Conservation (phyloP, 2,888 invertebrate genomes). For the Notodonta ziczac region DNA sequence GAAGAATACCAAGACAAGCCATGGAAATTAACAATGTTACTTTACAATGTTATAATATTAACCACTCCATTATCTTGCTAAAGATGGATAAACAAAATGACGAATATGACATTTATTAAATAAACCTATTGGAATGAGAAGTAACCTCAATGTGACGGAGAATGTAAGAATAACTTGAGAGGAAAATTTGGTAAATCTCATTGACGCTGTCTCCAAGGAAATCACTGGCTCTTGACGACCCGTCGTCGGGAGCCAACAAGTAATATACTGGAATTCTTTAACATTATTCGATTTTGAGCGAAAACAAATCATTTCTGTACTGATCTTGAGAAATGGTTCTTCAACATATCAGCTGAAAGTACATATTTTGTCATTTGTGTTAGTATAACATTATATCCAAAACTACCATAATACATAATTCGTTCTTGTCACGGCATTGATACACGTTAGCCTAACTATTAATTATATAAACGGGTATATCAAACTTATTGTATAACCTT, state of each 20-base stretch:
- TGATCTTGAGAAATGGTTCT: background rate
- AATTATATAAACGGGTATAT: too few relatives aligned
- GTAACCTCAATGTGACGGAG: constrained; percentile 29
- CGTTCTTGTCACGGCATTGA: too few relatives aligned
- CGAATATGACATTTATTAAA: constrained; percentile 18
- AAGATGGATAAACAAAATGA: constrained; percentile 15
- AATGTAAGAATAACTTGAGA: constrained; percentile 46
- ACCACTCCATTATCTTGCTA: too few relatives aligned
- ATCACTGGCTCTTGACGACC: constrained; percentile 44
- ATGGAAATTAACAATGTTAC: too few relatives aligned
- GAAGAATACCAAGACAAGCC: too few relatives aligned
- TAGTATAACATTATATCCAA: too few relatives aligned
- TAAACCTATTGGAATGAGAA: constrained; percentile 31
- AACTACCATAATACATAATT: too few relatives aligned
- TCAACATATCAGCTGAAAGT: background rate
- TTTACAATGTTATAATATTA: too few relatives aligned
- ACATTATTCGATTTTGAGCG: constrained; percentile 22
- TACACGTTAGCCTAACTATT: too few relatives aligned
- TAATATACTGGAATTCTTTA: constrained; percentile 37
- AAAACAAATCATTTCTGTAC: constrained; percentile 15
- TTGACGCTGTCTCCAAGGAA: constrained; percentile 46
- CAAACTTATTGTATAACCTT: too few relatives aligned
- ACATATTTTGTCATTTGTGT: too few relatives aligned
- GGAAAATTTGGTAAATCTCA: constrained; percentile 50
- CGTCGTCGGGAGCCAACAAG: constrained; percentile 37